These are phyloP conservation scores for Drosophila ercepeae DNA, from an alignment of 1,140 invertebrate genomes.

Conservation along the genomic window DNA sequence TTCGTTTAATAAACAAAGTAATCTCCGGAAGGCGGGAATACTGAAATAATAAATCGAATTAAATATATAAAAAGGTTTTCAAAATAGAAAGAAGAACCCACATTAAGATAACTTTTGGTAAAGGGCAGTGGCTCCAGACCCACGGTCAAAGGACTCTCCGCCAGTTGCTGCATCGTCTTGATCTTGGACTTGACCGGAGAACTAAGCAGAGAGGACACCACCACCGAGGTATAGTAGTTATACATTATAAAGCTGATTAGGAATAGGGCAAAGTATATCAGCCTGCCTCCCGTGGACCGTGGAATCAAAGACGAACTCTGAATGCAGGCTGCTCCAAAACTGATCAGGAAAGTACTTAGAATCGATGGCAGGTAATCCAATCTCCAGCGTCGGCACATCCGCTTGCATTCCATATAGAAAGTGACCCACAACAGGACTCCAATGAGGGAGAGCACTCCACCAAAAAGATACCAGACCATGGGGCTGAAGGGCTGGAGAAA, in stretches of 20 bases:
- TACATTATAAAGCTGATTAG: conserved; percentile 78
- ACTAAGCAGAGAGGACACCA: conserved; percentile 74
- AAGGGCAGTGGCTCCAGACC: conserved; percentile 70
- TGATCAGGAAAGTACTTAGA: conserved; percentile 56
- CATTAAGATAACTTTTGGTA: conserved; percentile 72
- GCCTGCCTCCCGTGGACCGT: conserved; percentile 60
- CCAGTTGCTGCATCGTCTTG: conserved; percentile 66
- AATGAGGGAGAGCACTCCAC: conserved; percentile 38
- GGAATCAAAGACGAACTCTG: conserved; percentile 70
- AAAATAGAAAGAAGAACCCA: conserved; percentile 15
- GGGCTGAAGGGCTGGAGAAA: conserved; percentile 71
- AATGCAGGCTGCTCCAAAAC: conserved; percentile 73
- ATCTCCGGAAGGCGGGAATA: conserved; percentile 58
- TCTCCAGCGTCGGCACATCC: conserved; percentile 26
- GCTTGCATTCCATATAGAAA: conserved; percentile 61
- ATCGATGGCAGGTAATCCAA: conserved; percentile 64
- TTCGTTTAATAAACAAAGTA: conserved; percentile 54
- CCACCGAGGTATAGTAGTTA: conserved; percentile 80
- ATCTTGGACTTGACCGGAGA: conserved; percentile 76
- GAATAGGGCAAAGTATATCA: conserved; percentile 64
- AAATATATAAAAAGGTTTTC: neutral
- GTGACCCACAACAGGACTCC: conserved; percentile 60
- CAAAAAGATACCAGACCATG: conserved; percentile 67
- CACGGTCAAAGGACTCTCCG: conserved; percentile 68
- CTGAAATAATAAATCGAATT: conserved; percentile 13